phyloP scores from a whole-genome alignment of 2,113 vertebrate species.

The Narcine bancroftii region DNA sequence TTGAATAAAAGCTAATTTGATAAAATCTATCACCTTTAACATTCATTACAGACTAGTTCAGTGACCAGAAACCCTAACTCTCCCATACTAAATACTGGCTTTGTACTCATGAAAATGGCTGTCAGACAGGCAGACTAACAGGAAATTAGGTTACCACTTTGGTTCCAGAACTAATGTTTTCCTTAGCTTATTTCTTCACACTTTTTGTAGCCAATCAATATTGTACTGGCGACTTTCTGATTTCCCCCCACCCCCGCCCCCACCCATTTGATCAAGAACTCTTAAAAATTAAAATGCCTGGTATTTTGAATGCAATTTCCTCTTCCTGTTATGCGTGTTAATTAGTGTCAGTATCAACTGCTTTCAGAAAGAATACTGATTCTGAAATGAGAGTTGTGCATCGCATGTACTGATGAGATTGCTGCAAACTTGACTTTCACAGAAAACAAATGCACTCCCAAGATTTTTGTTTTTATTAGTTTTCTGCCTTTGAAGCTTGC shows the following conservation, averaged over 20 bases:
- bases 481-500: not conserved
- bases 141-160: constrained; percentile 32
- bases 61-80: constrained; percentile 5
- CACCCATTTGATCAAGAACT: not conserved
- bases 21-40: constrained; percentile 1
- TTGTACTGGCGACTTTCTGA: not conserved
- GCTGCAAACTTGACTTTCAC: no score
- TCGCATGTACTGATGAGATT: not conserved
- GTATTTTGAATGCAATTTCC: constrained; percentile 24
- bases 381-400: not conserved
- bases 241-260: no score
- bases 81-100: constrained; percentile 24
- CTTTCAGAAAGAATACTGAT: not conserved
- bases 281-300: constrained; percentile 5
- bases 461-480: not conserved
- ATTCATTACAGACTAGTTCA: not conserved
- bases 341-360: constrained; percentile 15
- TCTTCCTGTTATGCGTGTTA: constrained; percentile 2
- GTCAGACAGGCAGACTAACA: constrained; percentile 30
- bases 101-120: constrained; percentile 28
- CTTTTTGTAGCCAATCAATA: constrained; percentile 1
- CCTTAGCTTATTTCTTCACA: constrained; percentile 18
- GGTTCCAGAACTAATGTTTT: constrained; percentile 34
- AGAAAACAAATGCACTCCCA: not conserved
- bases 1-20: no score